Conservation (phyloP, 2,113 vertebrate species). For the Anolis sagrei region DNA sequence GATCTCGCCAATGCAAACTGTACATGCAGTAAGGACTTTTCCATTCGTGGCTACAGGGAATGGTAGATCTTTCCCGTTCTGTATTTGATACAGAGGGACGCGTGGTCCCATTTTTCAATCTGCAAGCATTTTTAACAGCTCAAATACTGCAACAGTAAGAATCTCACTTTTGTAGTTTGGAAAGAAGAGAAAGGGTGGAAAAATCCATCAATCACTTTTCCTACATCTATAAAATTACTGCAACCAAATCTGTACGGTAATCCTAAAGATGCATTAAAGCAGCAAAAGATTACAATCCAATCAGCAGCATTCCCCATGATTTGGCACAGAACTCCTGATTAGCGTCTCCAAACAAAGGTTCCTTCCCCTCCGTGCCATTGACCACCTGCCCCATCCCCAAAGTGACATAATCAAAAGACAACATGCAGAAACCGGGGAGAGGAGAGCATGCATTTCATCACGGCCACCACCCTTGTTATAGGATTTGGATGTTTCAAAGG, state of each 20-base stretch:
- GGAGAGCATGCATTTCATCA: conserved; percentile 79
- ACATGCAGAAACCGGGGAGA: conserved; percentile 84
- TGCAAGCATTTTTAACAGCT: conserved; percentile 60
- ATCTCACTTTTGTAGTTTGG: conserved; percentile 75
- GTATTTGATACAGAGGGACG: neutral
- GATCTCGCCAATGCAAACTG: neutral
- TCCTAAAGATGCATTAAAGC: conserved; percentile 64
- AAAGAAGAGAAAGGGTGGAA: conserved; percentile 41
- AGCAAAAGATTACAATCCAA: conserved; percentile 54
- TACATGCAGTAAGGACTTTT: conserved; percentile 28
- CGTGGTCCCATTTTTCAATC: conserved; percentile 49
- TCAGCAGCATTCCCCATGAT: conserved; percentile 71
- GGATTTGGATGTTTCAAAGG: conserved; percentile 68
- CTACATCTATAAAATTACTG: conserved; percentile 57
- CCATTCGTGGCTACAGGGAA: neutral
- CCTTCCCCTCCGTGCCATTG: conserved; percentile 57
- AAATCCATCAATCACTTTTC: conserved; percentile 76
- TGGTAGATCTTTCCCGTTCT: neutral
- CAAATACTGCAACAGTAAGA: conserved; percentile 75
- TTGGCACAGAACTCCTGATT: conserved; percentile 5
- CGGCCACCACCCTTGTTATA: conserved; percentile 79
- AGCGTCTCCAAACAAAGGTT: conserved; percentile 78
- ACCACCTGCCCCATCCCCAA: conserved; percentile 55
- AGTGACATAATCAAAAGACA: conserved; percentile 71
- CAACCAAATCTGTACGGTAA: conserved; percentile 54